Evolutionary conservation across 2,888 invertebrate genomes (phyloP), one percentile per base, ranked within the genome.

Genomic region (Gasteruption jaculator): DNA sequence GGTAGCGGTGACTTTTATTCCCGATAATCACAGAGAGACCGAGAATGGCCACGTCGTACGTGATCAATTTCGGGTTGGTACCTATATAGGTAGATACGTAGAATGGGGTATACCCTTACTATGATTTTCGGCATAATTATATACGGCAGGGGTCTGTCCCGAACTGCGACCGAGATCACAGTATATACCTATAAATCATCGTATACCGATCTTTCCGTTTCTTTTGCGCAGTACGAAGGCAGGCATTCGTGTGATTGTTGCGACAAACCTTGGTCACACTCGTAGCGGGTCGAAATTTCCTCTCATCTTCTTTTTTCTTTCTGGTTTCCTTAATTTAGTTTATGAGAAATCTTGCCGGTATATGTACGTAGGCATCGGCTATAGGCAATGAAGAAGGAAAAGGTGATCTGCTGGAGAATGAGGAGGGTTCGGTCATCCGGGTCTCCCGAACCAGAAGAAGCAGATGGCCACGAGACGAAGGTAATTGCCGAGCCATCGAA

Each of bases 1-100:
- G 61, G 67, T 67, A 69, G 70, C 70, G 67, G 68, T 70, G 70
- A 70, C 70, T 70, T 68, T 70, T 70, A 70, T 69, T 70, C 65
- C 61, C 66, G 66, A 70, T 70, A 70, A 70, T 70, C 65, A 70
- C 69, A 70, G 68, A 61, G 66, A 57, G n/a, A 52, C 49, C 47
- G 50, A 46, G 46, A 46, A 43, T 46, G 30, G 35, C 38, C 46
- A 42, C 53, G 43, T 40, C 56, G 61, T 68, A 66, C 67, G 68
- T 69, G 68, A 69, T 68, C 68, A 68, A 69, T 68, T 65, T 61
- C 58, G 59, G 57, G 44, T 48, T 48, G 46, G 34, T 35, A 24
- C 43, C 48, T 45, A 38, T 46, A 40, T 48, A 43, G 42, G 38
- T 41, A 49, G 49, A 48, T 50, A 52, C 41, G 39, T 45, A 42